Conservation (phyloP, 2,888 invertebrate genomes). For the Hemistola chrysoprasaria region DNA sequence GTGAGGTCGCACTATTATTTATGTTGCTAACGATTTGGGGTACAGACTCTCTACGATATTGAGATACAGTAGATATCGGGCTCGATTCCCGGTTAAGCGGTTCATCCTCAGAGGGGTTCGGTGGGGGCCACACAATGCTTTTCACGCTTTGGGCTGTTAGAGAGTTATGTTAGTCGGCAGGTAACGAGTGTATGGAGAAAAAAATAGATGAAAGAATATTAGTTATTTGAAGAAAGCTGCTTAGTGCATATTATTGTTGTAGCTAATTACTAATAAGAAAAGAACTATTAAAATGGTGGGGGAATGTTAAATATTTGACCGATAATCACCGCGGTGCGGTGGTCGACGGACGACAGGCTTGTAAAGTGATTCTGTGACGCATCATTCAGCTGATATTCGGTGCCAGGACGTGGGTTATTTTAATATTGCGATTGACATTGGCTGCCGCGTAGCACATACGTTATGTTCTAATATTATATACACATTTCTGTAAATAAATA, state of each 20-base stretch:
- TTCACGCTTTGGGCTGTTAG: conserved; percentile 76
- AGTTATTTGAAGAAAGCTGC: conserved; percentile 56
- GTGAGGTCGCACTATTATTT: conserved; percentile 33
- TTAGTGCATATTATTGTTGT: conserved; percentile 33
- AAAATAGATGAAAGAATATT: conserved; percentile 69
- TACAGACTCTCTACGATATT: conserved; percentile 36
- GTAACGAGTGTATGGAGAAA: conserved; percentile 50
- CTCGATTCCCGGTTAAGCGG: conserved; percentile 45
- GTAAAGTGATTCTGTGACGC: conserved; percentile 46
- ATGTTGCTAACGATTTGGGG: conserved; percentile 34
- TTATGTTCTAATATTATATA: conserved; percentile 46
- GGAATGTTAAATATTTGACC: conserved; percentile 48
- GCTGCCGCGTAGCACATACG: conserved; percentile 62
- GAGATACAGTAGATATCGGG: conserved; percentile 34
- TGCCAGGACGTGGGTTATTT: conserved; percentile 64
- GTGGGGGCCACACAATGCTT: conserved; percentile 80
- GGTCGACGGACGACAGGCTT: conserved; percentile 15
- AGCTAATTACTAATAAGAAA: conserved; percentile 36
- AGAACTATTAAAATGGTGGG: conserved; percentile 45
- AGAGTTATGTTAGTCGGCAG: conserved; percentile 36
- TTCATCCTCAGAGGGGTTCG: conserved; percentile 72
- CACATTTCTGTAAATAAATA: conserved; percentile 49
- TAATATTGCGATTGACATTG: conserved; percentile 51
- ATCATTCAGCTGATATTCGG: conserved; percentile 44
- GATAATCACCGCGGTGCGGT: conserved; percentile 31